A percentile compares a stretch with the other conserved stretches of the same genome.
Conservation (phyloP, 2,888 invertebrate genomes). For the Andrena camellia region DNA sequence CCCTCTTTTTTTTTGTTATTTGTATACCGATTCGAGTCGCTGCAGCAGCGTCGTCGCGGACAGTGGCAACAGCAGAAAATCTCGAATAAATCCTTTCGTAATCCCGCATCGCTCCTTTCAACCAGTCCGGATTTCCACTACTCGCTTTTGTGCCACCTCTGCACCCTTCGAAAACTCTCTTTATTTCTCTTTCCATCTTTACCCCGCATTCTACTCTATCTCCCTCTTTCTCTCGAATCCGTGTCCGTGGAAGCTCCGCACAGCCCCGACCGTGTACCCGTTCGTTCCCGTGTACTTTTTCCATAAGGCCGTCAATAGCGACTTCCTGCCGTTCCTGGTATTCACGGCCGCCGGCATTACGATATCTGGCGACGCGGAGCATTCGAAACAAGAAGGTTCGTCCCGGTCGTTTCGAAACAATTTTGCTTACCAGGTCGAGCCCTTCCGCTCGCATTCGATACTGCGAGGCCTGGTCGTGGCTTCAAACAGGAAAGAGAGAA, state of each 20-base stretch:
- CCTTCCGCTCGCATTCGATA: conserved; percentile 59
- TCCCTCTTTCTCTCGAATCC: conserved; percentile 23
- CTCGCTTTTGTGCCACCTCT: conserved; percentile 78
- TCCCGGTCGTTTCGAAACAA: conserved; percentile 66
- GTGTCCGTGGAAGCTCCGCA: conserved; percentile 17
- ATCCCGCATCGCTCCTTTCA: conserved; percentile 83
- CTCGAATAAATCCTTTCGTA: conserved; percentile 84
- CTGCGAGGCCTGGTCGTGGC: conserved; percentile 36
- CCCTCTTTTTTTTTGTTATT: conserved; percentile 71
- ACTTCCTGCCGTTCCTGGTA: conserved; percentile 63
- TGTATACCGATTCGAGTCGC: conserved; percentile 76
- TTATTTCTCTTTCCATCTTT: conserved; percentile 18
- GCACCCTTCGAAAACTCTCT: conserved; percentile 64
- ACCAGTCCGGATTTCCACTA: conserved; percentile 81
- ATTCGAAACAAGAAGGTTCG: conserved; percentile 60
- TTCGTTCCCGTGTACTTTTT: conserved; percentile 63
- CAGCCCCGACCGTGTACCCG: conserved; percentile 22
- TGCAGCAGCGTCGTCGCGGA: conserved; percentile 56
- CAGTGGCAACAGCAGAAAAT: conserved; percentile 76
- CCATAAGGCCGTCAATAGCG: conserved; percentile 67
- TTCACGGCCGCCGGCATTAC: conserved; percentile 74
- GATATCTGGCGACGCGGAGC: conserved; percentile 69
- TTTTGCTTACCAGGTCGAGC: conserved; percentile 61
- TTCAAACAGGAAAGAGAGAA: background rate
- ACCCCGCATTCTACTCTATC: conserved; percentile 32